Conservation (phyloP, 2,888 invertebrate species). For the Latrodectus hesperus region DNA sequence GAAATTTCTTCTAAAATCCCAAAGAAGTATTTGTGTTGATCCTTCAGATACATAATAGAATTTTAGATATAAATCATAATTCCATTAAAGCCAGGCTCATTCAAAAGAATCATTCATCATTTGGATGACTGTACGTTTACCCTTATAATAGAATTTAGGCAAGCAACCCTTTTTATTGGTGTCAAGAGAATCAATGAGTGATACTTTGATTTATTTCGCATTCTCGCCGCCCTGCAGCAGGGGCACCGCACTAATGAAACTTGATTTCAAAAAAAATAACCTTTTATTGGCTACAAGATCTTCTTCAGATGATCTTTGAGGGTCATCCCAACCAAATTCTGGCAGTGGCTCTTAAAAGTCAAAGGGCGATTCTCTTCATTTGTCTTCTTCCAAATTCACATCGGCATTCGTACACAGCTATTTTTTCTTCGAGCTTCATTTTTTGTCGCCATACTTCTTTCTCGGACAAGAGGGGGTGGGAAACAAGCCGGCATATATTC, state of each 20-base stretch:
- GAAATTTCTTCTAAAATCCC: too few species aligned
- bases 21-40: too few species aligned
- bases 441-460: constrained; percentile 49
- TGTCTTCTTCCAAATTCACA: constrained; percentile 47
- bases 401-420: constrained; percentile 36
- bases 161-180: constrained; percentile 18
- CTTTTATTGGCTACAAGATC: constrained; percentile 18
- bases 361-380: constrained; percentile 47
- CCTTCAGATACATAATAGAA: too few species aligned
- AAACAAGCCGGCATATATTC: constrained; percentile 32
- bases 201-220: constrained; percentile 33
- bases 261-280: constrained; percentile 43
- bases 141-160: constrained; percentile 30
- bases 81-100: constrained; percentile 15
- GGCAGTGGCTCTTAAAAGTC: constrained; percentile 8
- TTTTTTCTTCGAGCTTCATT: constrained; percentile 10
- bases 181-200: constrained; percentile 1
- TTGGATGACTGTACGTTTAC: constrained; percentile 14
- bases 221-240: constrained; percentile 3
- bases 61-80: neutral
- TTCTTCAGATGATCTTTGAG: constrained; percentile 23
- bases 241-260: constrained; percentile 18
- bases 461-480: neutral
- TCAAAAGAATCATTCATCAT: constrained; percentile 43
- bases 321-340: constrained; percentile 31